Conservation (phyloP, 2,797 vertebrate genomes). For the Phataginus tetradactyla region DNA sequence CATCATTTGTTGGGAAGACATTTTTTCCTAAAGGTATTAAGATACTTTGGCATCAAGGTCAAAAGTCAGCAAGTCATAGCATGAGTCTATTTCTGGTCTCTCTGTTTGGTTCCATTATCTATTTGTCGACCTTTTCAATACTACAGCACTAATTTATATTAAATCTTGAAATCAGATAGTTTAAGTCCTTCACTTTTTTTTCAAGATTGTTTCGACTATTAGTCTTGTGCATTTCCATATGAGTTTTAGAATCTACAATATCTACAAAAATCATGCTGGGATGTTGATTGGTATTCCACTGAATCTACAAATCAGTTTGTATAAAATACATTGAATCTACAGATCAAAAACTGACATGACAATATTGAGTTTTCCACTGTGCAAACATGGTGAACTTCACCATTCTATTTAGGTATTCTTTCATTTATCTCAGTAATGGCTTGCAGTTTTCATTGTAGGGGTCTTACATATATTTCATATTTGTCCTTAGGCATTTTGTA, state of each 20-base stretch:
- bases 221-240: not conserved
- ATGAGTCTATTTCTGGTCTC: not conserved
- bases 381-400: not conserved
- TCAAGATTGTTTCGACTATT: not conserved
- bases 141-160: not conserved
- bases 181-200: slow-evolving; percentile 1
- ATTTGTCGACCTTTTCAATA: not conserved
- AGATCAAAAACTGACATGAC: not conserved
- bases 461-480: not conserved
- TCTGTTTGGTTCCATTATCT: not conserved
- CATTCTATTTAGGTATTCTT: not conserved
- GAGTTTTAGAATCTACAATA: not conserved
- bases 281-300: not conserved
- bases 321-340: no score
- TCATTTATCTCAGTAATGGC: not conserved
- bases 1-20: not conserved
- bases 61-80: not conserved
- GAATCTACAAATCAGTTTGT: not conserved
- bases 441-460: slow-evolving; percentile 11
- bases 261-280: not conserved
- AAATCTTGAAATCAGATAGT: not conserved
- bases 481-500: not conserved
- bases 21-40: not conserved
- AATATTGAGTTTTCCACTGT: not conserved
- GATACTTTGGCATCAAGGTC: not conserved